Conservation (phyloP, 2,113 vertebrate species). For the Paedocypris sp. region DNA sequence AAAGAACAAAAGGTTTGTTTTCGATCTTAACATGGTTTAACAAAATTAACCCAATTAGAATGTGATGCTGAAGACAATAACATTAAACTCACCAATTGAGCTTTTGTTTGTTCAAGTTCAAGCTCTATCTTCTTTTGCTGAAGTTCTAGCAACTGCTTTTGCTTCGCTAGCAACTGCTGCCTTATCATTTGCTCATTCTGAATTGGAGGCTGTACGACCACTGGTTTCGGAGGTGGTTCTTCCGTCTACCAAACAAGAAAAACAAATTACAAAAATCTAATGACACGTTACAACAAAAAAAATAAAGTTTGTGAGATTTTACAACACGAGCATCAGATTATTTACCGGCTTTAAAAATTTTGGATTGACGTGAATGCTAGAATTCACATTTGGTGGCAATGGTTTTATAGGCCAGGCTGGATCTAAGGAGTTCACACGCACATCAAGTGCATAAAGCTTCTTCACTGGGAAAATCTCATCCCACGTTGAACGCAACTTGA, state of each 20-base stretch:
- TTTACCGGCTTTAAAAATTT: slow-evolving; percentile 97
- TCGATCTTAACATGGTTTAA: too few species aligned
- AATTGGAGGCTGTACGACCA: slow-evolving; percentile 44
- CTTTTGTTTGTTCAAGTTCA: slow-evolving; percentile 97
- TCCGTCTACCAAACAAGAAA: slow-evolving; percentile 69
- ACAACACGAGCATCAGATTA: too few species aligned
- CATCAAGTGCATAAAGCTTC: slow-evolving; percentile 91
- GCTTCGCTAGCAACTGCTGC: slow-evolving; percentile 92
- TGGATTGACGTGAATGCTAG: slow-evolving; percentile 98
- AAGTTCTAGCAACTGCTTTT: slow-evolving; percentile 96
- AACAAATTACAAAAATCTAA: too few species aligned
- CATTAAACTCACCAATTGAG: slow-evolving; percentile 78
- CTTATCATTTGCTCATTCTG: slow-evolving; percentile 89
- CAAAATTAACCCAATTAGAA: too few species aligned
- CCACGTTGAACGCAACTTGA: slow-evolving; percentile 97
- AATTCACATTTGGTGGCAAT: slow-evolving; percentile 85
- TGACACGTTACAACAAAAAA: too few species aligned
- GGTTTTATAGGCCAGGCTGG: slow-evolving; percentile 97
- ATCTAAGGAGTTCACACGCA: slow-evolving; percentile 89
- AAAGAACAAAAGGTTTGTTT: background rate
- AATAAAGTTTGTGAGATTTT: too few species aligned
- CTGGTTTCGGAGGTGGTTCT: slow-evolving; percentile 65
- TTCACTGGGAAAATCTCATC: slow-evolving; percentile 95
- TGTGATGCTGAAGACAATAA: background rate
- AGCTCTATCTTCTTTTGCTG: slow-evolving; percentile 98